Percentiles rank a stretch among this genome's conserved stretches.
phyloP scores from a whole-genome alignment of 2,113 vertebrate species.

The Rana temporaria region DNA sequence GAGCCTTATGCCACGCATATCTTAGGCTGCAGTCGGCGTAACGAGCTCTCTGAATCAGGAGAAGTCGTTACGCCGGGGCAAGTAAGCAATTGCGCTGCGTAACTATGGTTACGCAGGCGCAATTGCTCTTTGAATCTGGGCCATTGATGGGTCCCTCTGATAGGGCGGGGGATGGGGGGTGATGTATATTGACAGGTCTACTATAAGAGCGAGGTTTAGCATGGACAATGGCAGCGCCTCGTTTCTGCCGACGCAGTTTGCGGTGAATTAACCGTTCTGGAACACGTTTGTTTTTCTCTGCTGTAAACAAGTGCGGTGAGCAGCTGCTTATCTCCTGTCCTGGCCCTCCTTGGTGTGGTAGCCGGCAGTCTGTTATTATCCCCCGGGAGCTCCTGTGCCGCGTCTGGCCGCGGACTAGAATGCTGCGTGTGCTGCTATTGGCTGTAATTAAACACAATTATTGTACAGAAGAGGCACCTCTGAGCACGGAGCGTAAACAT shows the following conservation, averaged over 20 bases:
- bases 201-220: too few relatives aligned
- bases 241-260: not conserved
- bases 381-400: not conserved
- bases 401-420: constrained; percentile 33
- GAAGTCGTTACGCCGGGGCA: too few relatives aligned
- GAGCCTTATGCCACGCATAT: too few relatives aligned
- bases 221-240: not conserved
- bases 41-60: too few relatives aligned
- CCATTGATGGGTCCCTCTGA: too few relatives aligned
- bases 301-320: not conserved
- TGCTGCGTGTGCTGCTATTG: constrained; percentile 30
- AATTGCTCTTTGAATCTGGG: too few relatives aligned
- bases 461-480: constrained; percentile 5
- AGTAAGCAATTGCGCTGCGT: too few relatives aligned
- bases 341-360: not conserved
- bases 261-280: not conserved
- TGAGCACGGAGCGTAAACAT: not conserved
- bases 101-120: too few relatives aligned
- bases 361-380: constrained; percentile 38
- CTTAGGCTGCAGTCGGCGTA: too few relatives aligned
- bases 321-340: not conserved
- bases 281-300: not conserved
- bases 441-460: constrained; percentile 48
- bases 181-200: too few relatives aligned
- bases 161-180: too few relatives aligned